Conservation (phyloP, 2,888 invertebrate species). For the Salticus scenicus region DNA sequence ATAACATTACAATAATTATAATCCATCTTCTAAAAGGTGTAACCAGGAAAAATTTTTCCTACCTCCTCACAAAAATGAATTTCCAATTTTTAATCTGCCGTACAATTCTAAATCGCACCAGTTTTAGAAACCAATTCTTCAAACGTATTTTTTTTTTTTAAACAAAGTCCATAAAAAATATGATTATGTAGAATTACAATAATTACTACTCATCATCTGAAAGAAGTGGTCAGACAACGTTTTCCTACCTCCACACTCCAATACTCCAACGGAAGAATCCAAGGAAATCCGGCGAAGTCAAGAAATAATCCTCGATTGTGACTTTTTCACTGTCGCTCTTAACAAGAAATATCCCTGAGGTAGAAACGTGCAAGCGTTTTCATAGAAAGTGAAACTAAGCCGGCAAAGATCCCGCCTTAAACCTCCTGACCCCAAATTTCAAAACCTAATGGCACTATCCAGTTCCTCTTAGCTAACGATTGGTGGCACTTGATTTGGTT, state of each 20-base stretch:
- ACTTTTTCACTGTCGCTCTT: not conserved
- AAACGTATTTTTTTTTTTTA: too few species aligned
- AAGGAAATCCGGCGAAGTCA: not conserved
- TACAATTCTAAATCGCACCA: too few species aligned
- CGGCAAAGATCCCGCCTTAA: conserved; percentile 13
- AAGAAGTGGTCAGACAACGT: too few species aligned
- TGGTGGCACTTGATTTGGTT: conserved; percentile 17
- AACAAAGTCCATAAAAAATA: too few species aligned
- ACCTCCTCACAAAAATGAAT: too few species aligned
- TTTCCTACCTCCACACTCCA: not conserved
- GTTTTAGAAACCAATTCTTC: too few species aligned
- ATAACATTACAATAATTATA: too few species aligned
- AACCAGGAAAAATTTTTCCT: too few species aligned
- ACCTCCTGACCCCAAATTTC: conserved; percentile 21
- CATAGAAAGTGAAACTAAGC: conserved; percentile 7
- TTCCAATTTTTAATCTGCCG: too few species aligned
- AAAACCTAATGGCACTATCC: not conserved
- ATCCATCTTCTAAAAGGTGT: too few species aligned
- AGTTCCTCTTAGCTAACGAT: conserved; percentile 21
- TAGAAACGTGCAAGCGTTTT: not conserved
- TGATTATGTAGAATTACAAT: too few species aligned
- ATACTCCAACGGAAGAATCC: not conserved
- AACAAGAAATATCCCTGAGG: not conserved
- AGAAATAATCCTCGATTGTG: not conserved
- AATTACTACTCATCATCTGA: too few species aligned